Percentiles rank a stretch among this genome's conserved stretches.
These are phyloP conservation scores for Petrolisthes cinctipes DNA, from an alignment of 2,888 invertebrate genomes.

Conservation along the genomic window DNA sequence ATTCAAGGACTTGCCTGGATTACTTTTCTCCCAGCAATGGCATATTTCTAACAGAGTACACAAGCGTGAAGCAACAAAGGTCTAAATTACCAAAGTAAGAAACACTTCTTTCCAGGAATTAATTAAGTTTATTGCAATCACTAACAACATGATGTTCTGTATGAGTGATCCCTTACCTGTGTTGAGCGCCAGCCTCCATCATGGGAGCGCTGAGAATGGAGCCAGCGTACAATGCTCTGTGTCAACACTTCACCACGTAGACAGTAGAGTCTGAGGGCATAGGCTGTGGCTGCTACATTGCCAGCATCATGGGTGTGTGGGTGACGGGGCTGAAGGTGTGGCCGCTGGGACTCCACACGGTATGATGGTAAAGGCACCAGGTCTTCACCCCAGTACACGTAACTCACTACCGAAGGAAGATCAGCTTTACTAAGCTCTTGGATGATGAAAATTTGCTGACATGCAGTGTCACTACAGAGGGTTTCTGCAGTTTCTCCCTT, in stretches of 20 bases:
- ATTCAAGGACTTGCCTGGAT: too few relatives aligned
- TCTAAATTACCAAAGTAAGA: too few relatives aligned
- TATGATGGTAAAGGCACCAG: slow-evolving; percentile 83
- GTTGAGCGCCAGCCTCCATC: slow-evolving; percentile 85
- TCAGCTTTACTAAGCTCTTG: too few relatives aligned
- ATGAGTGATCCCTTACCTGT: slow-evolving; percentile 30
- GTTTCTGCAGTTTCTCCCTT: too few relatives aligned
- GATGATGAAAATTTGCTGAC: too few relatives aligned
- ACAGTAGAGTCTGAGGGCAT: slow-evolving; percentile 89
- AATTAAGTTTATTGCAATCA: too few relatives aligned
- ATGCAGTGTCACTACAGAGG: too few relatives aligned
- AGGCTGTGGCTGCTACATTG: slow-evolving; percentile 93
- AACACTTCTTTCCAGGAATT: too few relatives aligned
- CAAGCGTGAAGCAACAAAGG: too few relatives aligned
- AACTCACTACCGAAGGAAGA: slow-evolving; percentile 75
- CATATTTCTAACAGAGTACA: too few relatives aligned
- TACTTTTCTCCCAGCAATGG: too few relatives aligned
- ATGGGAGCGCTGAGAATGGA: slow-evolving; percentile 86
- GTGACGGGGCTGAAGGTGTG: slow-evolving; percentile 87
- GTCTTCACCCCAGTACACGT: slow-evolving; percentile 88
- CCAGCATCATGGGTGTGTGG: slow-evolving; percentile 90
- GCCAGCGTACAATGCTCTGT: slow-evolving; percentile 86
- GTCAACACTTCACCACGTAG: slow-evolving; percentile 86
- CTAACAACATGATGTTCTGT: too few relatives aligned
- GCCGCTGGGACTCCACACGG: slow-evolving; percentile 91